phyloP scores from a whole-genome alignment of 1,140 invertebrate species.

The Leptonema lineaticorne region DNA sequence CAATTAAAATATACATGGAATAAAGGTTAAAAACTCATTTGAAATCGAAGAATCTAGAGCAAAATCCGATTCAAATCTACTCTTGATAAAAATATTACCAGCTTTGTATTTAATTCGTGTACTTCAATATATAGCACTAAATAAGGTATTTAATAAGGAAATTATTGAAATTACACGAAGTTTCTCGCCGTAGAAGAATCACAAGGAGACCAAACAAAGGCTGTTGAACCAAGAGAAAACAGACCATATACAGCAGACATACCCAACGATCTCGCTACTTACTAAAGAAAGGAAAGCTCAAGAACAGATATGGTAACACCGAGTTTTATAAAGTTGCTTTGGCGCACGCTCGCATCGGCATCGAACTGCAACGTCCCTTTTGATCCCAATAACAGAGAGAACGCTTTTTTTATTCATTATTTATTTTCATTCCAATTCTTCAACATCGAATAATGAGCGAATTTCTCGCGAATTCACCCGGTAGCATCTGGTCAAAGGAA shows the following conservation, averaged over 20 bases:
- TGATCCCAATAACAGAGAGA: constrained; percentile 1
- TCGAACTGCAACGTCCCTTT: background rate
- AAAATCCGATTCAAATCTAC: too few species aligned
- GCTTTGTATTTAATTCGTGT: too few species aligned
- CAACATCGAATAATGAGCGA: background rate
- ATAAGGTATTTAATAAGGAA: too few species aligned
- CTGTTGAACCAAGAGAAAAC: constrained; percentile 28
- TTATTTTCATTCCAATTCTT: background rate
- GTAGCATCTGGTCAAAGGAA: background rate
- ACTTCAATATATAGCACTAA: too few species aligned
- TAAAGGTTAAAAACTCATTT: too few species aligned
- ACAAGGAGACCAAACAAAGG: constrained; percentile 12
- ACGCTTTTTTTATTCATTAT: background rate
- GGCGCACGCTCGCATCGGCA: background rate
- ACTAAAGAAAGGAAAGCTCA: constrained; percentile 22
- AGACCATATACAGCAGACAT: constrained; percentile 22
- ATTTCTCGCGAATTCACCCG: background rate
- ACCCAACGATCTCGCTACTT: constrained; percentile 5
- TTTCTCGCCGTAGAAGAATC: too few species aligned
- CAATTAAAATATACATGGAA: too few species aligned
- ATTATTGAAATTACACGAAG: too few species aligned
- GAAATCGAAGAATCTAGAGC: too few species aligned
- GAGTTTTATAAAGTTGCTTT: constrained; percentile 18
- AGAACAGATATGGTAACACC: constrained; percentile 23
- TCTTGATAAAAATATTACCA: too few species aligned